Evolutionary conservation across 2,797 vertebrate species (phyloP), one percentile per base, ranked within the genome.

Genomic region (Bryconaethiops microstoma): DNA sequence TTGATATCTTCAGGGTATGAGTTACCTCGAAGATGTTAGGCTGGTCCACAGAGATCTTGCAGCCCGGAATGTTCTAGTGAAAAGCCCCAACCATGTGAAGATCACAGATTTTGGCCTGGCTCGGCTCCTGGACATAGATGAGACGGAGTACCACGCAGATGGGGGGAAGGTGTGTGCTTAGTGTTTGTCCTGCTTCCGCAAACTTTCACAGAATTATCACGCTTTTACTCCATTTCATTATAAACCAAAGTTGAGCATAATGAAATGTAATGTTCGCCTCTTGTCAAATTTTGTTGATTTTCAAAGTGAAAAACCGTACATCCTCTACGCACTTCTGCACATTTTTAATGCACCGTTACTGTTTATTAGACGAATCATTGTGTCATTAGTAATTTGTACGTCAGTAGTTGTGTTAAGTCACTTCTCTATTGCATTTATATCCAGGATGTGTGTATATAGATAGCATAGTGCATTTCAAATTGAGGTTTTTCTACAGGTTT

Each of bases 21-120:
- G 90, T 83, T 99, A 99, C 86, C 88, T 99, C 86, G 98, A 99
- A 85, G 97, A 99, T 0, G 96, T 97, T 55, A 92, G 98, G 63
- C 90, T 99, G 40, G 98, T 99, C 60, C 97, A 99, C 89, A 93
- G 97, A 76, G 98, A 99, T 88, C 86, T 99, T 83, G 98, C 98
- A 0, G 98, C 98, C 25, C 95, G 98, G 64, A 99, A 99, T 0
- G 98, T 99, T 69, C 91, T 99, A 8, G 98, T 99, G 76, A 99
- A 98, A 88, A 97, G 96, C 79, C 97, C 96, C 2, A 97, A 96
- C 85, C 97, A 98, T 0, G 98, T 99, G 78, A 99, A 99, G 93
- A 99, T 99, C 91, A 99, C 98, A 0, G 98, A 99, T 88, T 99
- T 99, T 0, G 98, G 98, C 73, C 90, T 99, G 84, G 98, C 98